Conservation (phyloP, 1,140 invertebrate genomes). For the Apis florea region DNA sequence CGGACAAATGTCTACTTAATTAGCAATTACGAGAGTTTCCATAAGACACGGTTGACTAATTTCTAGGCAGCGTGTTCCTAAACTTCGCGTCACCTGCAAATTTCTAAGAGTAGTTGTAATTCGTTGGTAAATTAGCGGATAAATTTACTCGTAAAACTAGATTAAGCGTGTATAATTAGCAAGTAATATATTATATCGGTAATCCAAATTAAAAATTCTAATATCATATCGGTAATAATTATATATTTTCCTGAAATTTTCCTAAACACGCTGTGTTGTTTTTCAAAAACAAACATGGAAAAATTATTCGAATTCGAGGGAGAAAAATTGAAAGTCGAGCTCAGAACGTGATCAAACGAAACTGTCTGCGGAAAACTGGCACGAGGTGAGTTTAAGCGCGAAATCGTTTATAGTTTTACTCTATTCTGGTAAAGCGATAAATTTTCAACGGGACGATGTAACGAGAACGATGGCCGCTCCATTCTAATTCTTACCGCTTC, state of each 20-base stretch:
- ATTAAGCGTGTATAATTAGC: neutral
- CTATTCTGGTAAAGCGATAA: conserved; percentile 11
- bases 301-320: too few relatives aligned
- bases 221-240: too few relatives aligned
- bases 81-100: neutral
- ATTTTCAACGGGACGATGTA: neutral
- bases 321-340: too few relatives aligned
- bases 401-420: conserved; percentile 6
- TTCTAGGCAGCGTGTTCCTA: neutral
- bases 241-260: too few relatives aligned
- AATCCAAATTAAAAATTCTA: neutral
- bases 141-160: neutral
- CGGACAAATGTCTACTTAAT: neutral
- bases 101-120: conserved; percentile 19
- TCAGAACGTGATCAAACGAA: too few relatives aligned
- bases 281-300: too few relatives aligned
- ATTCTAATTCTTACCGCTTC: neutral
- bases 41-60: conserved; percentile 8
- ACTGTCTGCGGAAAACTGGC: neutral
- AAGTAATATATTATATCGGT: neutral
- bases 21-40: neutral
- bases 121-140: neutral
- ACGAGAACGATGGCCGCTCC: neutral
- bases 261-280: too few relatives aligned
- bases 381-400: neutral